Evolutionary conservation across 2,888 invertebrate genomes (phyloP).

Genomic region (Hipparchia semele): DNA sequence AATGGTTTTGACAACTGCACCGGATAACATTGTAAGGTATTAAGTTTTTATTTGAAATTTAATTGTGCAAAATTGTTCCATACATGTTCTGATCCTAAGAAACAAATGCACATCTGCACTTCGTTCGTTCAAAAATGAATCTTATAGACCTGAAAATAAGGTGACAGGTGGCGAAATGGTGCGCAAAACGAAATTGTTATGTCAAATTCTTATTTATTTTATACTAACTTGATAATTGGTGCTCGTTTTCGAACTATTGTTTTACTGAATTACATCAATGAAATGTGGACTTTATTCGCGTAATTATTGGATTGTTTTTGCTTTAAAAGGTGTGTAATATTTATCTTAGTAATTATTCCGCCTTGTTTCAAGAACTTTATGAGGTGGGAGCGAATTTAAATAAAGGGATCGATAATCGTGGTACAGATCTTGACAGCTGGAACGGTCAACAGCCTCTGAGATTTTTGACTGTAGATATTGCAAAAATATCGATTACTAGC

Average conservation of each 20-base stretch:
- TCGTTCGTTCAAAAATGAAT: slow-evolving; percentile 14
- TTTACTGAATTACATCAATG: background rate
- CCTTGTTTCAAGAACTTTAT: slow-evolving; percentile 38
- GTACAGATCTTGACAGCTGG: slow-evolving; percentile 36
- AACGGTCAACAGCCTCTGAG: slow-evolving; percentile 26
- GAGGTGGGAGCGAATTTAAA: slow-evolving; percentile 39
- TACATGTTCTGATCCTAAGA: slow-evolving; percentile 61
- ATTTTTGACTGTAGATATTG: background rate
- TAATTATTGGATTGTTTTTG: slow-evolving; percentile 10
- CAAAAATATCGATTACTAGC: background rate
- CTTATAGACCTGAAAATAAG: slow-evolving; percentile 27
- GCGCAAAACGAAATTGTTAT: slow-evolving; percentile 25
- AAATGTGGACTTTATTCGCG: slow-evolving; percentile 13
- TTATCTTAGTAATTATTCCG: slow-evolving; percentile 35
- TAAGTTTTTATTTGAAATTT: slow-evolving; percentile 69
- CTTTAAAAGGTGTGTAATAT: slow-evolving; percentile 3
- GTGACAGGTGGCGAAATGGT: background rate
- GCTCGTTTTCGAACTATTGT: slow-evolving; percentile 34
- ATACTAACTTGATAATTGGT: slow-evolving; percentile 50
- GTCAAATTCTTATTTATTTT: slow-evolving; percentile 49
- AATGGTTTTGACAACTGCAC: slow-evolving; percentile 26
- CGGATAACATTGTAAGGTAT: slow-evolving; percentile 41
- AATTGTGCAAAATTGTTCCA: slow-evolving; percentile 76
- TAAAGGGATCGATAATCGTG: slow-evolving; percentile 38
- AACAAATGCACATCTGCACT: slow-evolving; percentile 45